Conservation (phyloP, 2,888 invertebrate species). For the Morinoia aosen region DNA sequence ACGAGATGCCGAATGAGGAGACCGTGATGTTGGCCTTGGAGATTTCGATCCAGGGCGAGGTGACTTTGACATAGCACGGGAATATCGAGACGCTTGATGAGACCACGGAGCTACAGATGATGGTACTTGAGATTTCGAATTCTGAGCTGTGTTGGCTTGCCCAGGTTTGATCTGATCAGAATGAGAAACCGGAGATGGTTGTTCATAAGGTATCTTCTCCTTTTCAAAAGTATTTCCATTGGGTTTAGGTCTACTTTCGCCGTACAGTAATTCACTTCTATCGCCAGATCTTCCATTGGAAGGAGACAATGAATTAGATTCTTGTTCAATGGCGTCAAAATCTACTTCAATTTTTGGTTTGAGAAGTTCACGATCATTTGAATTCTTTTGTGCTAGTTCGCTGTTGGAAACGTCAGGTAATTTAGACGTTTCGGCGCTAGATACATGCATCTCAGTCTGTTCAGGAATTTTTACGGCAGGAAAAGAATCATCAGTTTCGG, state of each 20-base stretch:
- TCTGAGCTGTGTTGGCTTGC: background rate
- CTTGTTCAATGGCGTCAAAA: background rate
- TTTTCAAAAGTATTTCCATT: background rate
- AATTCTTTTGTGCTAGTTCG: background rate
- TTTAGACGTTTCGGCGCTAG: background rate
- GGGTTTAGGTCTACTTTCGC: background rate
- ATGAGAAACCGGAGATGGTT: background rate
- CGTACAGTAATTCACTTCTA: background rate
- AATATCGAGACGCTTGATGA: background rate
- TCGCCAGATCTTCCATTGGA: background rate
- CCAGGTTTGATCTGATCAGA: constrained; percentile 1
- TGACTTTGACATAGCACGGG: background rate
- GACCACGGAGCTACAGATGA: constrained; percentile 15
- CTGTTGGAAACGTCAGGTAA: background rate
- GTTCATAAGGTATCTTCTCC: background rate
- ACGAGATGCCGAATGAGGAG: constrained; percentile 5
- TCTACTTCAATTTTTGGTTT: constrained; percentile 29
- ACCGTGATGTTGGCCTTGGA: background rate
- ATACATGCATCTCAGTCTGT: background rate
- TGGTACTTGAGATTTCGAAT: background rate
- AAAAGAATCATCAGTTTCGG: background rate
- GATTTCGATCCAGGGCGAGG: background rate
- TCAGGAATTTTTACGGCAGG: background rate
- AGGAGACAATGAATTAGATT: background rate
- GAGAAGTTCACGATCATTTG: background rate